Conservation (phyloP, 2,888 invertebrate species). For the Philopedon plagiatum region DNA sequence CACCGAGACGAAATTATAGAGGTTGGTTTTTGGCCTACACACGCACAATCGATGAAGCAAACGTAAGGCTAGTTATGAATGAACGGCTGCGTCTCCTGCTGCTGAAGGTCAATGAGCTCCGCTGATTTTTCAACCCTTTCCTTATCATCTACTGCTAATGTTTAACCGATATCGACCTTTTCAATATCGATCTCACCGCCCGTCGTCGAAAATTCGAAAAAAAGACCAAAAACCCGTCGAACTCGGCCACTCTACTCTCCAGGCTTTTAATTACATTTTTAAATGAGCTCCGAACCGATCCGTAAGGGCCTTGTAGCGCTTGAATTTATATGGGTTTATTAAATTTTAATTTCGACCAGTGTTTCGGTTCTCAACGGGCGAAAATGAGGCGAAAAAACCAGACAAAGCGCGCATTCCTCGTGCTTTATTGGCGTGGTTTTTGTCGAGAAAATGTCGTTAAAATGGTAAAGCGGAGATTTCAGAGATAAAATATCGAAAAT, state of each 20-base stretch:
- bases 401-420: conserved; percentile 48
- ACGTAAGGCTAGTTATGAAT: no score
- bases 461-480: conserved; percentile 51
- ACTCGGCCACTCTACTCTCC: conserved; percentile 47
- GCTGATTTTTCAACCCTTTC: no score
- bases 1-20: no score
- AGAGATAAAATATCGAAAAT: conserved; percentile 50
- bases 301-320: conserved; percentile 53
- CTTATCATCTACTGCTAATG: no score
- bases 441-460: conserved; percentile 50
- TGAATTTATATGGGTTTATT: conserved; percentile 70
- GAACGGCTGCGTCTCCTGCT: no score
- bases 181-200: conserved; percentile 56
- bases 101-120: no score
- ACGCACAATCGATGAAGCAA: no score
- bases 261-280: conserved; percentile 66
- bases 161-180: conserved; percentile 38
- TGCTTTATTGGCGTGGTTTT: conserved; percentile 52
- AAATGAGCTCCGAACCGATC: conserved; percentile 60
- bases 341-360: conserved; percentile 66
- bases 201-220: conserved; percentile 63
- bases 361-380: conserved; percentile 53
- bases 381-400: conserved; percentile 50
- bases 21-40: no score
- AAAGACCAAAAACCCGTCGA: conserved; percentile 60